A percentile compares a stretch with the other conserved stretches of the same genome.
Evolutionary conservation across 92 coral and sea anemone species (phyloP).

Genomic region (Epizoanthus rinbou): DNA sequence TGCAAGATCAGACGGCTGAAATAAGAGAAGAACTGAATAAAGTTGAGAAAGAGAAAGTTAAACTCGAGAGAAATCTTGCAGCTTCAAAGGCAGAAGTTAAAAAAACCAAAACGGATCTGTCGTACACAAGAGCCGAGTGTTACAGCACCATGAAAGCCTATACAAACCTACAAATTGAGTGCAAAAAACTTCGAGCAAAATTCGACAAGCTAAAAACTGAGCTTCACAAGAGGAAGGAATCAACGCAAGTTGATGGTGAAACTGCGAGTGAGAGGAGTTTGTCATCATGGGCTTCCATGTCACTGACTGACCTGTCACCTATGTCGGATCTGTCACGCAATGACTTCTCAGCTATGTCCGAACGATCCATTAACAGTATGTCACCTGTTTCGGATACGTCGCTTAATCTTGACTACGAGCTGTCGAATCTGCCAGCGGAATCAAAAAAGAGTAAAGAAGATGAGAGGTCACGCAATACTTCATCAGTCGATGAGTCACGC

Average conservation of each 20-base stretch:
- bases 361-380: slow-evolving; percentile 5
- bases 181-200: slow-evolving; percentile 73
- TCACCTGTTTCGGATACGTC: slow-evolving; percentile 35
- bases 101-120: slow-evolving; percentile 73
- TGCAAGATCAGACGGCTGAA: slow-evolving; percentile 61
- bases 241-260: slow-evolving; percentile 4
- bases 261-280: slow-evolving; percentile 28
- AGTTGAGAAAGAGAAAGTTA: slow-evolving; percentile 73
- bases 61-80: slow-evolving; percentile 76
- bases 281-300: slow-evolving; percentile 37
- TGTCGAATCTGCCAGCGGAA: slow-evolving; percentile 19
- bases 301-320: slow-evolving; percentile 32
- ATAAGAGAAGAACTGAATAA: slow-evolving; percentile 72
- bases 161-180: slow-evolving; percentile 80
- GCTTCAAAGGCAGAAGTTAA: slow-evolving; percentile 77
- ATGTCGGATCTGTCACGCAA: slow-evolving; percentile 20
- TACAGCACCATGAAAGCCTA: slow-evolving; percentile 81
- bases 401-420: slow-evolving; percentile 7
- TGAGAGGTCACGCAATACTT: neutral
- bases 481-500: neutral
- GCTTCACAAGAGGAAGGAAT: slow-evolving; percentile 15
- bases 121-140: slow-evolving; percentile 66
- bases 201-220: slow-evolving; percentile 58
- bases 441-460: neutral
- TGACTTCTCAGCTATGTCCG: slow-evolving; percentile 16